phyloP scores from a whole-genome alignment of 2,888 invertebrate species.

The Trilocha varians region DNA sequence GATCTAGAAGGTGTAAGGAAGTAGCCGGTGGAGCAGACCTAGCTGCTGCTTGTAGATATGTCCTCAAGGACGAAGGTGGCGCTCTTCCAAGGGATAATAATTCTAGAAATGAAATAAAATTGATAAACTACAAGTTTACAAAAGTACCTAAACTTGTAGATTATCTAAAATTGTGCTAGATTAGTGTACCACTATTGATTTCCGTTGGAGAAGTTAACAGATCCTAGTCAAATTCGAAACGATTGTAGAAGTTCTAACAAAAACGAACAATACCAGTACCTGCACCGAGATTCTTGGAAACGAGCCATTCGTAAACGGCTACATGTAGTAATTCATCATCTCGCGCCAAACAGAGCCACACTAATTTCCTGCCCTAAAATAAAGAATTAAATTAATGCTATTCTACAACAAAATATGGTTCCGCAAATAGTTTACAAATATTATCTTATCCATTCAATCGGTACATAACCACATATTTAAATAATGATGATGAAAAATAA shows the following conservation, averaged over 20 bases:
- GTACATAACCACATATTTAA: no score
- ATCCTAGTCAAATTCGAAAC: background rate
- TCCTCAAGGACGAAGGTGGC: slow-evolving; percentile 81
- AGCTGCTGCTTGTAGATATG: slow-evolving; percentile 78
- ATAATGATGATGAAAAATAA: no score
- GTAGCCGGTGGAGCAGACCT: slow-evolving; percentile 72
- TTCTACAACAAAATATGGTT: no score
- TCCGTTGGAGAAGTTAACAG: no score
- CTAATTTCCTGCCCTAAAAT: slow-evolving; percentile 68
- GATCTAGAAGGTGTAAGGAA: slow-evolving; percentile 78
- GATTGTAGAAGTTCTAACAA: background rate
- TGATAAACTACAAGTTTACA: no score
- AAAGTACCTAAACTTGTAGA: no score
- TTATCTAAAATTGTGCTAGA: no score
- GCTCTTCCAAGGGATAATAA: slow-evolving; percentile 76
- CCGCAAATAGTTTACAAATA: no score
- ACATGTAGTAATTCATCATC: slow-evolving; percentile 93
- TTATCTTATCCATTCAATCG: no score
- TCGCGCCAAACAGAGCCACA: slow-evolving; percentile 77
- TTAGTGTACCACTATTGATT: no score
- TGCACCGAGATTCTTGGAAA: slow-evolving; percentile 80
- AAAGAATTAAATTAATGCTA: background rate
- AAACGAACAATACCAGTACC: slow-evolving; percentile 27
- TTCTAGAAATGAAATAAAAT: no score
- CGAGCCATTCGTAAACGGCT: slow-evolving; percentile 94